A percentile compares a stretch with the other conserved stretches of the same genome.
These are phyloP conservation scores for Eristalis intricaria DNA, from an alignment of 2,888 invertebrate species.

Conservation along the genomic window DNA sequence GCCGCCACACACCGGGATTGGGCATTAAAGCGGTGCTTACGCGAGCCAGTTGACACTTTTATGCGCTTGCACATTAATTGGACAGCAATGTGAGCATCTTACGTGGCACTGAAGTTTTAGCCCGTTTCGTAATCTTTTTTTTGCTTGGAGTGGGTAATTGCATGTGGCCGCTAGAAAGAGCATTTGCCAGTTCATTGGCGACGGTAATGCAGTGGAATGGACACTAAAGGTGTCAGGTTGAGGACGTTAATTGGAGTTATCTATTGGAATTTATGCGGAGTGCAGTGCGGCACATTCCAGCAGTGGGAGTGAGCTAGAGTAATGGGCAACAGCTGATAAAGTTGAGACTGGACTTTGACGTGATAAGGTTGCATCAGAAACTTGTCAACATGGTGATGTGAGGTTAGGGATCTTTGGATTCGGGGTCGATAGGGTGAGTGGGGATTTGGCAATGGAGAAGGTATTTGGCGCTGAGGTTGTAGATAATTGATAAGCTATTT, in stretches of 20 bases:
- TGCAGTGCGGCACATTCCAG: neutral
- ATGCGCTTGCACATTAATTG: constrained; percentile 49
- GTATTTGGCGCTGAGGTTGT: neutral
- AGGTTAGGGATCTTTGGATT: neutral
- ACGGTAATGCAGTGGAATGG: constrained; percentile 44
- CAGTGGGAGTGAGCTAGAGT: neutral
- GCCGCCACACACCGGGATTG: constrained; percentile 42
- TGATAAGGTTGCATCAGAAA: neutral
- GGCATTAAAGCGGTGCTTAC: constrained; percentile 55
- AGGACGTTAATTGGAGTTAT: constrained; percentile 38
- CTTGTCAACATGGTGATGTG: neutral
- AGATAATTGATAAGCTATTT: neutral
- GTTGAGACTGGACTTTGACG: neutral
- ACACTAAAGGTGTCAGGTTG: constrained; percentile 59
- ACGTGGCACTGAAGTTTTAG: neutral
- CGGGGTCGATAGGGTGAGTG: neutral
- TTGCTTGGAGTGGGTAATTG: neutral
- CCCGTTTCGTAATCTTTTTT: constrained; percentile 31
- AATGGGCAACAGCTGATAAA: neutral
- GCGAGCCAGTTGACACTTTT: constrained; percentile 60
- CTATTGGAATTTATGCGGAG: neutral
- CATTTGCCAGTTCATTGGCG: constrained; percentile 42
- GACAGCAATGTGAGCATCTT: constrained; percentile 24
- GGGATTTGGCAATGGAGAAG: neutral
- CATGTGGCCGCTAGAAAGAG: constrained; percentile 26